Conservation (phyloP, 2,888 invertebrate genomes). For the Sarcophaga subvicina region DNA sequence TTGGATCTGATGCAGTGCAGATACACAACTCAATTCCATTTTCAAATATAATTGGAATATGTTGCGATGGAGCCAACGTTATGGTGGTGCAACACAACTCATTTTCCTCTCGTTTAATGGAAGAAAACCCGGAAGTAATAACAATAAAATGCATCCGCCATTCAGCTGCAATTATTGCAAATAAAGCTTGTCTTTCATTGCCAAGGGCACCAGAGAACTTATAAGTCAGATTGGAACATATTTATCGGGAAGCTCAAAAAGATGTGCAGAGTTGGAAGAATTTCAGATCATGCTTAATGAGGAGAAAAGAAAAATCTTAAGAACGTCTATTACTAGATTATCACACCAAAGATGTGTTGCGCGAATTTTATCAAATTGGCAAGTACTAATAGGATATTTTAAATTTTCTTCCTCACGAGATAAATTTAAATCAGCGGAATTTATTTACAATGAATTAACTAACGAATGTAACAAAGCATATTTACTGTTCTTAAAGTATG, state of each 20-base stretch:
- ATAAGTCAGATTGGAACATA: too few relatives aligned
- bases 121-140: slow-evolving; percentile 39
- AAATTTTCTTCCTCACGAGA: slow-evolving; percentile 53
- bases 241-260: too few relatives aligned
- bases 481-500: too few relatives aligned
- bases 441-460: slow-evolving; percentile 23
- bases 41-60: too few relatives aligned
- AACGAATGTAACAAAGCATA: too few relatives aligned
- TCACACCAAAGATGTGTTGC: slow-evolving; percentile 65
- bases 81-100: slow-evolving; percentile 5
- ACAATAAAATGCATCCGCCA: slow-evolving; percentile 56
- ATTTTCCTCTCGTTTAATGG: slow-evolving; percentile 34
- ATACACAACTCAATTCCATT: too few relatives aligned
- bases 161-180: slow-evolving; percentile 49
- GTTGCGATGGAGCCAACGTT: slow-evolving; percentile 35
- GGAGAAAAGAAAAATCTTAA: slow-evolving; percentile 49
- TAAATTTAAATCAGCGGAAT: slow-evolving; percentile 63
- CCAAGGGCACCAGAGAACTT: too few relatives aligned
- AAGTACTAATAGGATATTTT: slow-evolving; percentile 51
- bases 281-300: slow-evolving; percentile 35
- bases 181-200: slow-evolving; percentile 29
- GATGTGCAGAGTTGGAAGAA: too few relatives aligned
- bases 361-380: slow-evolving; percentile 67
- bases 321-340: slow-evolving; percentile 63
- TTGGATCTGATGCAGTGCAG: too few relatives aligned